Percentiles rank a stretch among this genome's conserved stretches.
Conservation (phyloP, 1,140 invertebrate species). For the Trichogramma pretiosum region DNA sequence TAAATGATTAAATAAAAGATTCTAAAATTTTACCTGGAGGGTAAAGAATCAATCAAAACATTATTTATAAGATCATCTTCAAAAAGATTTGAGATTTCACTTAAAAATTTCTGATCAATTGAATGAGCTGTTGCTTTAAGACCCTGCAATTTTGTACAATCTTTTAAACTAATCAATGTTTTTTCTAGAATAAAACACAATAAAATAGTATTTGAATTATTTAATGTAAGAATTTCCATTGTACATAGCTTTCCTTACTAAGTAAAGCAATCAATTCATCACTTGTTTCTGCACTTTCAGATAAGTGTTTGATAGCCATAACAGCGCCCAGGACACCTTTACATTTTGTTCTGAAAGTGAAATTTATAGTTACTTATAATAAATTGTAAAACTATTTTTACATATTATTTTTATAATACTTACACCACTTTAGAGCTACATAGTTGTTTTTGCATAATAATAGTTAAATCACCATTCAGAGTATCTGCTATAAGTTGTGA, state of each 20-base stretch:
- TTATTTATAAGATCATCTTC: slow-evolving; percentile 49
- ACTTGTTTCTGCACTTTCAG: slow-evolving; percentile 26
- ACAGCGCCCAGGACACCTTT: slow-evolving; percentile 43
- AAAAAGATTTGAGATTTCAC: slow-evolving; percentile 51
- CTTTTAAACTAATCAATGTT: slow-evolving; percentile 31
- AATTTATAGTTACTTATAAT: slow-evolving; percentile 19
- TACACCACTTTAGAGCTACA: slow-evolving; percentile 43
- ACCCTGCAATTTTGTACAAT: slow-evolving; percentile 42
- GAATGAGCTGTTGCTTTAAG: slow-evolving; percentile 45
- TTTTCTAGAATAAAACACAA: slow-evolving; percentile 29
- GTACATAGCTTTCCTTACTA: slow-evolving; percentile 21
- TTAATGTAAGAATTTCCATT: slow-evolving; percentile 5
- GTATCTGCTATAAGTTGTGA: slow-evolving; percentile 36
- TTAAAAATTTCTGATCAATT: slow-evolving; percentile 52
- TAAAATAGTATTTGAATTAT: slow-evolving; percentile 9
- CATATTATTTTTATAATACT: slow-evolving; percentile 27
- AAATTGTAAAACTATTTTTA: background rate
- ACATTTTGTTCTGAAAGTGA: slow-evolving; percentile 34
- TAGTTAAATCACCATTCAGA: slow-evolving; percentile 53
- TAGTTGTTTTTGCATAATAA: slow-evolving; percentile 55
- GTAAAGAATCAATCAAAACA: slow-evolving; percentile 30
- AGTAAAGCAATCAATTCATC: slow-evolving; percentile 31
- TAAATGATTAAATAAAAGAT: slow-evolving; percentile 5
- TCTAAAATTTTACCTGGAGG: slow-evolving; percentile 15
- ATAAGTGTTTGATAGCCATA: slow-evolving; percentile 45